phyloP scores from a whole-genome alignment of 2,113 vertebrate species.

The Tachysurus fulvidraco region DNA sequence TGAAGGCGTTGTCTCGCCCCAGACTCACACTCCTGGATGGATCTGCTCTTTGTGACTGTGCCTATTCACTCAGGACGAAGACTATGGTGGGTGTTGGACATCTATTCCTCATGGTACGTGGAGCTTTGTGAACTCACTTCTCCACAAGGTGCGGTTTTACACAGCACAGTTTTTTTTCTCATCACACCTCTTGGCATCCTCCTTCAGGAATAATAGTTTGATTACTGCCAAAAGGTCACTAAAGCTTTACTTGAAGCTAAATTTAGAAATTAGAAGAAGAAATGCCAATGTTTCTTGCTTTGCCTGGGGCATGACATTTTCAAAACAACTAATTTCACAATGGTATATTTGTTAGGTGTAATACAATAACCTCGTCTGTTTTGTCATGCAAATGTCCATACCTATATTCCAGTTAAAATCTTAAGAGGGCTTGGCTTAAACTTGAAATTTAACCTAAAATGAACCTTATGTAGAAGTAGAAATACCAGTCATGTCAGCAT shows the following conservation, averaged over 20 bases:
- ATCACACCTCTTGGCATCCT: background rate
- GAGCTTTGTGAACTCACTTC: conserved; percentile 13
- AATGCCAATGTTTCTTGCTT: background rate
- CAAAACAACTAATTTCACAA: background rate
- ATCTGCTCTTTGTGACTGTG: conserved; percentile 50
- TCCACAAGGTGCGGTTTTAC: conserved; percentile 25
- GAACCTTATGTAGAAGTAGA: background rate
- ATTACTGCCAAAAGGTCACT: background rate
- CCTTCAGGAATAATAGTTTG: background rate
- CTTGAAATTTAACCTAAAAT: background rate
- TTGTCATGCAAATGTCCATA: background rate
- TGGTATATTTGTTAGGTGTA: background rate
- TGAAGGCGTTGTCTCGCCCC: conserved; percentile 62
- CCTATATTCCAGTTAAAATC: too few species aligned
- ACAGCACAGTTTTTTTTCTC: background rate
- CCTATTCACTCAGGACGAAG: conserved; percentile 48
- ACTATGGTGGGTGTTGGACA: conserved; percentile 36
- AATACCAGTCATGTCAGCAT: background rate
- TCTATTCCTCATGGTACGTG: conserved; percentile 22
- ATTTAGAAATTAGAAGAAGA: background rate
- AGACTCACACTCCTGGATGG: conserved; percentile 58
- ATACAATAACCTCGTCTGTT: background rate
- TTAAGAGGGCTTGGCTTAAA: background rate
- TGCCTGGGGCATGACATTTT: background rate
- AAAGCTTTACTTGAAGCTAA: background rate